phyloP scores from a whole-genome alignment of 2,797 vertebrate genomes.

The Syncerus caffer region DNA sequence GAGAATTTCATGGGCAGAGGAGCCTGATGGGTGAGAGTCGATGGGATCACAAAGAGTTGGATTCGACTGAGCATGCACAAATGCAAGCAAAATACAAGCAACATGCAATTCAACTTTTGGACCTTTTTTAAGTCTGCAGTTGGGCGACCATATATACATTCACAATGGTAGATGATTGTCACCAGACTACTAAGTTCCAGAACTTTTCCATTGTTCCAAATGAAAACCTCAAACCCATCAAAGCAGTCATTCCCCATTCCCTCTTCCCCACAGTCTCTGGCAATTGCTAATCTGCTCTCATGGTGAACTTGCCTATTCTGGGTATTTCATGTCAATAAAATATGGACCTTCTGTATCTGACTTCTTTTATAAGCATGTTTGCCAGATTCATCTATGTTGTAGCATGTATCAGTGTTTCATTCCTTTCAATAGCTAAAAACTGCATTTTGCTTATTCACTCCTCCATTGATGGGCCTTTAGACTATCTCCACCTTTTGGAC shows the following conservation, averaged over 20 bases:
- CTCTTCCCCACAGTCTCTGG: not conserved
- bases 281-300: not conserved
- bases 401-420: not conserved
- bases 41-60: not conserved
- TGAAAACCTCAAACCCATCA: not conserved
- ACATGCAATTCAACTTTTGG: not conserved
- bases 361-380: not conserved
- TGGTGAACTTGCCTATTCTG: not conserved
- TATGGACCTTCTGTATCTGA: not conserved
- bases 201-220: not conserved
- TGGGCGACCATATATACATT: not conserved
- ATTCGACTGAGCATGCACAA: not conserved
- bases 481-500: not conserved
- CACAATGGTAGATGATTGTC: not conserved
- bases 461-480: not conserved
- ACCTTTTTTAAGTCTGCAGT: not conserved
- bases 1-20: not conserved
- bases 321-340: not conserved
- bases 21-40: not conserved
- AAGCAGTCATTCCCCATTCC: not conserved
- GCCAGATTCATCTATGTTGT: not conserved
- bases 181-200: not conserved
- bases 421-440: not conserved
- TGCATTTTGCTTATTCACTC: not conserved
- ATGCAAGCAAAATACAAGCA: not conserved